Evolutionary conservation across 2,797 vertebrate genomes (phyloP).

Genomic region (Psittacula echo): DNA sequence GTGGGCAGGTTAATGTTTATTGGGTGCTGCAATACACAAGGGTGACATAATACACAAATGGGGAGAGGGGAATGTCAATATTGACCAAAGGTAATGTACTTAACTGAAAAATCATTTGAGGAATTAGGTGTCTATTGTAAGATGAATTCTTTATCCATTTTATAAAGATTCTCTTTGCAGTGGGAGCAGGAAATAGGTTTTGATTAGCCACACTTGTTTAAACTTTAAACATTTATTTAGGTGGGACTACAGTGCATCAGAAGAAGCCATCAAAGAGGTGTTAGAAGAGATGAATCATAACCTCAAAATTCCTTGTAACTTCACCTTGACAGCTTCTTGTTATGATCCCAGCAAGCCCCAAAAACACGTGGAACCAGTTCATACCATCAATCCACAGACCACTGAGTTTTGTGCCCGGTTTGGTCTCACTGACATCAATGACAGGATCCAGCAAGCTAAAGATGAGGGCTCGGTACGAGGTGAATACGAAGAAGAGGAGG

Average conservation of each 20-base stretch:
- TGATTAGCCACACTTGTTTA: not conserved
- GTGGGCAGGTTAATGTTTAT: not conserved
- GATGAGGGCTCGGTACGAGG: conserved; percentile 53
- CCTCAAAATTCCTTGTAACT: conserved; percentile 90
- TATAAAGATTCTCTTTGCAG: not conserved
- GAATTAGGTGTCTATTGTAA: not conserved
- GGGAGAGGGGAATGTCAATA: not conserved
- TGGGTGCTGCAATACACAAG: too few species aligned
- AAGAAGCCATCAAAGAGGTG: conserved; percentile 87
- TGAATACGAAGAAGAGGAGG: conserved; percentile 73
- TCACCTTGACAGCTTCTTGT: conserved; percentile 82
- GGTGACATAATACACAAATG: not conserved
- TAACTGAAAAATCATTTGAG: not conserved
- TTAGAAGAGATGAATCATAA: conserved; percentile 86
- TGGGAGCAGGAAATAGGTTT: not conserved
- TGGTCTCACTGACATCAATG: conserved; percentile 90
- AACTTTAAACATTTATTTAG: conserved; percentile 70
- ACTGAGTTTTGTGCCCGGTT: conserved; percentile 92
- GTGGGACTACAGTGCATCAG: conserved; percentile 92
- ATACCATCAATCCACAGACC: conserved; percentile 90
- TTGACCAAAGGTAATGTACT: not conserved
- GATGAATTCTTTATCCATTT: not conserved
- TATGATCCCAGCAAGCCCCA: conserved; percentile 86
- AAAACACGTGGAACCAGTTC: conserved; percentile 76
- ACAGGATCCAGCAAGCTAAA: conserved; percentile 73